phyloP scores from a whole-genome alignment of 2,113 vertebrate species.

The Chloropsis hardwickii region DNA sequence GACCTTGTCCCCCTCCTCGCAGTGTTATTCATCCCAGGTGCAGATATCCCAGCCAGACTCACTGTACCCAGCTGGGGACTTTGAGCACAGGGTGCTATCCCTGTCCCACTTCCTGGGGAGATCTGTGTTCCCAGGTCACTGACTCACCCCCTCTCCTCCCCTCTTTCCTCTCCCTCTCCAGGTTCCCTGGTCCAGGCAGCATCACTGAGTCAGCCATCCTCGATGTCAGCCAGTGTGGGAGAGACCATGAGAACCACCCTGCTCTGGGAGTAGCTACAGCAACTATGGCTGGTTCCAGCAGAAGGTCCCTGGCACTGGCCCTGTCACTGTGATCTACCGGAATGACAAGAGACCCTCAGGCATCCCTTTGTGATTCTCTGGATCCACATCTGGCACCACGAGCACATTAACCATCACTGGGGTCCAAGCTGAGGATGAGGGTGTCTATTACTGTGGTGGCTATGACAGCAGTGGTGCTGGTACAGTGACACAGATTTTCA shows the following conservation, averaged over 20 bases:
- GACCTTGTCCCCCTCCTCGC: not conserved
- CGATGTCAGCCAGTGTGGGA: not conserved
- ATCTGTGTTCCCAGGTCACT: too few relatives aligned
- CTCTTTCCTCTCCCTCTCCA: not conserved
- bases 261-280: not conserved
- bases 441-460: not conserved
- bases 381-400: fast-evolving
- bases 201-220: not conserved
- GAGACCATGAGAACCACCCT: not conserved
- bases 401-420: not conserved
- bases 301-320: too few relatives aligned
- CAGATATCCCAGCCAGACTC: not conserved
- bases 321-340: fast-evolving
- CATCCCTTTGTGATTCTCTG: not conserved
- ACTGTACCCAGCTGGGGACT: not conserved
- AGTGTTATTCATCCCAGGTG: not conserved
- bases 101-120: not conserved
- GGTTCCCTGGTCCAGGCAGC: not conserved
- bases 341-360: not conserved
- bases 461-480: not conserved
- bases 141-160: not conserved
- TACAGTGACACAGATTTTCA: too few relatives aligned
- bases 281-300: not conserved
- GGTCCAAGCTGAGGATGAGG: not conserved
- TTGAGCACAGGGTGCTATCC: not conserved